Evolutionary conservation across 2,797 vertebrate species (phyloP).

Genomic region (Denticeps clupeoides): DNA sequence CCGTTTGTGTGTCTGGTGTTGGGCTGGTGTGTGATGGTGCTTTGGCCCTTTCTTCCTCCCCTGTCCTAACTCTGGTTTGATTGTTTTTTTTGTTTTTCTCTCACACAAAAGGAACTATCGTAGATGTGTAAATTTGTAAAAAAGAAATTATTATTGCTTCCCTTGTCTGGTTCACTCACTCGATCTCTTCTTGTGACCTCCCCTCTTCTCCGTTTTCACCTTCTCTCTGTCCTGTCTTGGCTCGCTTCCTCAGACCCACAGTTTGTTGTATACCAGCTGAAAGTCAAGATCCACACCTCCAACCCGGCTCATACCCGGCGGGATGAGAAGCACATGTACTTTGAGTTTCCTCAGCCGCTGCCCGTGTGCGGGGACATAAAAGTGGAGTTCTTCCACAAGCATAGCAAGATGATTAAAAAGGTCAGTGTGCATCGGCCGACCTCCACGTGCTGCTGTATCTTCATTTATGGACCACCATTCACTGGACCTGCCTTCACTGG

Average conservation of each 20-base stretch:
- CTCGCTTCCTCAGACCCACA: conserved; percentile 76
- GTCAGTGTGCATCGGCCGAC: conserved; percentile 60
- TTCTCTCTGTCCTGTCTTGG: conserved; percentile 13
- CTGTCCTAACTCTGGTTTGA: conserved; percentile 26
- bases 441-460: not conserved
- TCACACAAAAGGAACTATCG: not conserved
- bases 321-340: conserved; percentile 95
- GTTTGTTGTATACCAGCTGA: conserved; percentile 96
- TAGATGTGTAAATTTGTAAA: not conserved
- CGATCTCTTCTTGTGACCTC: conserved; percentile 13
- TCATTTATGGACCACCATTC: too few species aligned
- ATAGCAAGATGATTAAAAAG: conserved; percentile 99
- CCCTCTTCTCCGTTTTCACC: not conserved
- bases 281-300: conserved; percentile 98
- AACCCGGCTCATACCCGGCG: conserved; percentile 86
- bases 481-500: too few species aligned
- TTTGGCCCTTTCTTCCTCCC: conserved; percentile 3
- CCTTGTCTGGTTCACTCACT: conserved; percentile 26
- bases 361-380: conserved; percentile 98
- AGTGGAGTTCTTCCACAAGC: conserved; percentile 99
- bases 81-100: conserved; percentile 29
- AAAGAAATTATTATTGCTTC: not conserved
- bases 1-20: conserved; percentile 37
- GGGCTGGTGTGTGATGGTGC: not conserved
- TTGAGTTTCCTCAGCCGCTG: conserved; percentile 93